Conservation (phyloP, 2,797 vertebrate genomes). For the Karalla daura region DNA sequence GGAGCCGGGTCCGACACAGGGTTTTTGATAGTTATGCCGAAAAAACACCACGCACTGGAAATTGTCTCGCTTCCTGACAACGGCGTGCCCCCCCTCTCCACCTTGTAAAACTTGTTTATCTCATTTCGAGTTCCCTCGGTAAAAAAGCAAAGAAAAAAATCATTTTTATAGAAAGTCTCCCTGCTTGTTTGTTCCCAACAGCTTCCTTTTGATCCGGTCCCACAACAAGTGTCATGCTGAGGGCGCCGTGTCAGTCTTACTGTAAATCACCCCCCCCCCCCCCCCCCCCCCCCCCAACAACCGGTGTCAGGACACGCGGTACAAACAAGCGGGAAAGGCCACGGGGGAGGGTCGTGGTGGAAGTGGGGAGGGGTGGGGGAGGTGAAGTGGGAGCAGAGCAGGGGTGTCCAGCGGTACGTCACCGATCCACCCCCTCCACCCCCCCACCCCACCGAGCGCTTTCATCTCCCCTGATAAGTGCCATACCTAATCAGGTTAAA, state of each 20-base stretch:
- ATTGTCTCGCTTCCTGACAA: conserved; percentile 60
- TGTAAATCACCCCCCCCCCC: conserved; percentile 54
- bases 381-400: conserved; percentile 59
- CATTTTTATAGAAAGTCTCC: conserved; percentile 54
- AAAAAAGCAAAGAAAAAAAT: too few relatives aligned
- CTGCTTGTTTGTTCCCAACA: conserved; percentile 51
- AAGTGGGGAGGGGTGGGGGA: too few relatives aligned
- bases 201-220: conserved; percentile 52
- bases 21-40: conserved; percentile 19
- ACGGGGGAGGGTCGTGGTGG: conserved; percentile 34
- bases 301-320: too few relatives aligned
- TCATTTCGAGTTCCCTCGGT: conserved; percentile 61
- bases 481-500: conserved; percentile 89
- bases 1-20: too few relatives aligned
- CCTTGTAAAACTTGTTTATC: conserved; percentile 73
- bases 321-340: too few relatives aligned
- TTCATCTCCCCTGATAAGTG: conserved; percentile 87
- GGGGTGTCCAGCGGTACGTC: conserved; percentile 78
- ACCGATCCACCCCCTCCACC: too few relatives aligned
- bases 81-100: conserved; percentile 23
- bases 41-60: conserved; percentile 30
- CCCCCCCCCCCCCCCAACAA: conserved; percentile 35
- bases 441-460: conserved; percentile 72
- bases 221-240: conserved; percentile 43
- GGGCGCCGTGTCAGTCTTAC: conserved; percentile 42